Evolutionary conservation across 2,113 vertebrate genomes (phyloP).

Genomic region (Trichechus manatus): DNA sequence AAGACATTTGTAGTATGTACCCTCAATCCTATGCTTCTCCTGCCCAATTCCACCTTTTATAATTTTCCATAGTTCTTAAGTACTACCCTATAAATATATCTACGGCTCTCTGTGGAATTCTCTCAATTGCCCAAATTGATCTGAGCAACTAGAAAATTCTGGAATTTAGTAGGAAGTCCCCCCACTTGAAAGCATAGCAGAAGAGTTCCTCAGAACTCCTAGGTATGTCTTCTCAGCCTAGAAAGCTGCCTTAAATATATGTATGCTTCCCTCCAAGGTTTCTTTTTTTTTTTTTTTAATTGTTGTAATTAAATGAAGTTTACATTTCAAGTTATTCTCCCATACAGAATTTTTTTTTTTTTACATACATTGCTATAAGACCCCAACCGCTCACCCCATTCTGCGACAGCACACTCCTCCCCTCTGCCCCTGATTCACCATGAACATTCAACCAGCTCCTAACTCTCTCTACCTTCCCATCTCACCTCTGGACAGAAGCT

Average conservation of each 20-base stretch:
- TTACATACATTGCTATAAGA: too few relatives aligned
- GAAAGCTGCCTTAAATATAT: neutral
- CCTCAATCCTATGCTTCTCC: neutral
- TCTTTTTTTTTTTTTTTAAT: neutral
- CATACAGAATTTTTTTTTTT: too few relatives aligned
- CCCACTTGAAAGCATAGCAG: neutral
- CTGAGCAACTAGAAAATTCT: constrained; percentile 49
- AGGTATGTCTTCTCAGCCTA: neutral
- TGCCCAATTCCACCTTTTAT: neutral
- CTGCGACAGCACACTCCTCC: too few relatives aligned
- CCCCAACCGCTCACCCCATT: too few relatives aligned
- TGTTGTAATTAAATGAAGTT: too few relatives aligned
- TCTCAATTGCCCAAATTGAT: neutral
- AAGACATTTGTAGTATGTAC: neutral
- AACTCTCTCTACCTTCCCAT: too few relatives aligned
- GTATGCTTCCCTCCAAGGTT: neutral
- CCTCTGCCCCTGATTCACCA: too few relatives aligned
- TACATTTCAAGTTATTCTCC: too few relatives aligned
- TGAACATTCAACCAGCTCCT: too few relatives aligned
- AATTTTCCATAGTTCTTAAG: neutral
- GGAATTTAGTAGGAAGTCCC: neutral
- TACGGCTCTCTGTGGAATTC: neutral
- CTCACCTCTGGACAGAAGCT: too few relatives aligned
- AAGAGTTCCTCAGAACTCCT: constrained; percentile 18
- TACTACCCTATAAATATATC: neutral